Evolutionary conservation across 2,113 vertebrate species (phyloP), one percentile per base, ranked within the genome.

Genomic region (Ceyx melanurus): DNA sequence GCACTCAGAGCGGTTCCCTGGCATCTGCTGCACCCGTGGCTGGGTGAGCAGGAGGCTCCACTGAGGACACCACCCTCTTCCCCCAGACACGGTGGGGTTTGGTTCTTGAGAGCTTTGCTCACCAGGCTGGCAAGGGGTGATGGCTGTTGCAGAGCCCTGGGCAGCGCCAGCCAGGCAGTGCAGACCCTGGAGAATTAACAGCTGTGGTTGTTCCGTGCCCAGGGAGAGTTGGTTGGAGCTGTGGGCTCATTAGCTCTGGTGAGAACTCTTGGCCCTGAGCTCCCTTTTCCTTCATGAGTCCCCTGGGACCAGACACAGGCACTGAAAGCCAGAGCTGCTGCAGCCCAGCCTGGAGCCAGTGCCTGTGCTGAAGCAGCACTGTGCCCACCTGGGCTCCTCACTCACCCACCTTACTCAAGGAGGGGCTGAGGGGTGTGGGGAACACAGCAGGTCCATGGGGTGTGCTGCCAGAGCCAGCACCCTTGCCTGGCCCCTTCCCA

Each of bases 401-500:
- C 12, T 33, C 18, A 23, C 25, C 26, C 28, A 3, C 0, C 0
- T 26, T 25, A 29, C 31, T 28, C 1, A 0, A 57, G 61, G 26
- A 11, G 46, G 62, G 25, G 0, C 10, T 10, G 35, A 6, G 35
- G 3, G 1, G 28, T 14, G 66, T 26, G 43, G 26, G 57, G 67
- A 17, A 28, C 26, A 53, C 0, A 0, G 29, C 1, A 3, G 60
- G 54, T 57, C 5, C 5, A 23, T 57, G 1, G 0, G 1, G 0
- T 14, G 5, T 13, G 17, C 43, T 6, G 4, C 26, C 61, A 5
- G 81, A 40, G 5, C 45, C 62, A 5, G 85, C n/a, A 77, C 40
- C 85, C 74, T 71, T 0, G 1, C 50, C 62, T 14, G 48, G 48
- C 54, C n/a, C 2, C 1, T 11, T 67, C 19, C 74, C 58, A 1